Conservation (phyloP, 2,888 invertebrate genomes). For the Rhamnusium bicolor region DNA sequence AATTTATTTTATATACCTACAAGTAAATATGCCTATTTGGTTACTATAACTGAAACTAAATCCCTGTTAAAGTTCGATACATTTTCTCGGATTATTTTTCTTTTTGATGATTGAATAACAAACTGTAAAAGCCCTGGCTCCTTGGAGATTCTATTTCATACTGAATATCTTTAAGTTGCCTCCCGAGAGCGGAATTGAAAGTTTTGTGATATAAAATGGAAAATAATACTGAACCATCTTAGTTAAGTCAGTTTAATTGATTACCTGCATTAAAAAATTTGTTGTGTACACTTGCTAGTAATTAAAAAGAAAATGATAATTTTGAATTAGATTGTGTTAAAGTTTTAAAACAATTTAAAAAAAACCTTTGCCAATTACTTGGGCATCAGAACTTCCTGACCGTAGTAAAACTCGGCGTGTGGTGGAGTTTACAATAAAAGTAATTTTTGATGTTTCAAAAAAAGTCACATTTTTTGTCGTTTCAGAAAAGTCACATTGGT, state of each 20-base stretch:
- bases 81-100: background rate
- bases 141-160: slow-evolving; percentile 6
- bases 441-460: too few relatives aligned
- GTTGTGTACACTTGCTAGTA: background rate
- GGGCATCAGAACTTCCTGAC: too few relatives aligned
- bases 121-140: background rate
- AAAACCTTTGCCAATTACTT: too few relatives aligned
- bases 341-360: too few relatives aligned
- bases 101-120: slow-evolving; percentile 6
- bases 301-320: background rate
- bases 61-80: background rate
- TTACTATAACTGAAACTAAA: background rate
- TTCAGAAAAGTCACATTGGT: too few relatives aligned
- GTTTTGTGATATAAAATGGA: background rate
- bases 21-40: too few relatives aligned
- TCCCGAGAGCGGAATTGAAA: background rate
- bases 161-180: background rate
- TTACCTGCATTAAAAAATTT: background rate
- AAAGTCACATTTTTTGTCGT: too few relatives aligned
- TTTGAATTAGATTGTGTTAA: background rate
- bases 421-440: too few relatives aligned
- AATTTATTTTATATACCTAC: too few relatives aligned
- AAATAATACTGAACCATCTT: background rate
- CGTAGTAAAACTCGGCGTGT: too few relatives aligned
- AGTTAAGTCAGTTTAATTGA: background rate